Evolutionary conservation across 2,797 vertebrate genomes (phyloP), one percentile per base, ranked within the genome.

Genomic region (Acipenser ruthenus): DNA sequence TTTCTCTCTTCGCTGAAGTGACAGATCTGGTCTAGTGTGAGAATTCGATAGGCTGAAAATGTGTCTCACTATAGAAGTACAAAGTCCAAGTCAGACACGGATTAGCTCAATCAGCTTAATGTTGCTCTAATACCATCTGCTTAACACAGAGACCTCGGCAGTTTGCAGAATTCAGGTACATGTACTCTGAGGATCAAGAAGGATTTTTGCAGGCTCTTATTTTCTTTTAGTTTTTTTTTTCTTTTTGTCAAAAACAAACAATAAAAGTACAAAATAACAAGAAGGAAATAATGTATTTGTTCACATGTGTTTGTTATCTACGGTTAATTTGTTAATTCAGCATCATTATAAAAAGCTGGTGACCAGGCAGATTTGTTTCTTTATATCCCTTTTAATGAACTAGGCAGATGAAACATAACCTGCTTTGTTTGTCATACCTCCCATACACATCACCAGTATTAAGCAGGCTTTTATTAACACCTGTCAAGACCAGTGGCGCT

Each of bases 291-390:
- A 53, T 53, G 12, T 53, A 53, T 53, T 53, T 0, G 7, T 58
- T 58, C 15, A 7, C 3, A 58, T 11, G 55, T 58, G 11, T 58
- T 58, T 58, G 55, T 58, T 58, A 58, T 58, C 55, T 55, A 58
- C 10, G 55, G 55, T 58, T 58, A 58, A 58, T 13, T 58, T 58
- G 58, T 58, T 58, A 58, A 11, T 58, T 58, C 15, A 58, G 15
- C 55, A 58, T 58, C 15, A 13, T 58, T n/a, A 13, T 2, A 7
- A 7, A 58, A 58, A 58, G 10, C 10, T 58, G 55, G n/a, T 58
- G 55, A 58, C 55, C 55, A 58, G 12, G 55, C 55, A 58, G 11
- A 58, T 58, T 13, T 13, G 7, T 37, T 50, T 60, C 49, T 60
- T 11, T 55, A 3, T 55, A 6, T 47, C 8, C 23, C 9, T 60